Evolutionary conservation across 2,797 vertebrate genomes (phyloP).

Genomic region (Xenops minutus): DNA sequence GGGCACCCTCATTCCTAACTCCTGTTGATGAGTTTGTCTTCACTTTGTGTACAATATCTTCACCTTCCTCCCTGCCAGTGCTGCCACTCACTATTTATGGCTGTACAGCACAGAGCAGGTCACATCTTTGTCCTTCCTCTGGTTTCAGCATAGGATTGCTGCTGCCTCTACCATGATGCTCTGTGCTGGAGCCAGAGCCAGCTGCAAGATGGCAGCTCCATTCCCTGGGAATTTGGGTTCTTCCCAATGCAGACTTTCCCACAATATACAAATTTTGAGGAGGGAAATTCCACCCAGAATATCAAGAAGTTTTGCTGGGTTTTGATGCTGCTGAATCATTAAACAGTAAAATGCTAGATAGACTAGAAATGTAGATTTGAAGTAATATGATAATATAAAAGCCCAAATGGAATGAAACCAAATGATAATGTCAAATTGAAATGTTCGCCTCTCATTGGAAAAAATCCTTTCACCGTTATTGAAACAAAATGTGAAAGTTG

Average conservation of each 20-base stretch:
- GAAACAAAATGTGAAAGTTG: constrained; percentile 63
- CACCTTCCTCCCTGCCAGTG: background rate
- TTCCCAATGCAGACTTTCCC: background rate
- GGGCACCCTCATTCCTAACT: background rate
- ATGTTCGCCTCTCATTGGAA: constrained; percentile 43
- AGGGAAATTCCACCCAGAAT: background rate
- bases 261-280: accelerated
- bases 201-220: background rate
- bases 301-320: background rate
- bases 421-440: constrained; percentile 64
- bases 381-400: constrained; percentile 51
- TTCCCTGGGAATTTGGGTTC: background rate
- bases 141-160: background rate
- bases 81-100: background rate
- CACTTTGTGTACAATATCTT: background rate
- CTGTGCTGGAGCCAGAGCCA: background rate
- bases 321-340: constrained; percentile 18
- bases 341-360: background rate
- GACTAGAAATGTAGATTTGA: constrained; percentile 40
- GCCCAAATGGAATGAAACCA: constrained; percentile 63
- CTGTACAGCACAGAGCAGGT: background rate
- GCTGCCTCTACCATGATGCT: background rate
- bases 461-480: constrained; percentile 12
- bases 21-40: background rate
- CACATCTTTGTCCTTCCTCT: background rate